Evolutionary conservation across 1,140 invertebrate genomes (phyloP), one percentile per base, ranked within the genome.

Genomic region (Piezodorus guildinii): DNA sequence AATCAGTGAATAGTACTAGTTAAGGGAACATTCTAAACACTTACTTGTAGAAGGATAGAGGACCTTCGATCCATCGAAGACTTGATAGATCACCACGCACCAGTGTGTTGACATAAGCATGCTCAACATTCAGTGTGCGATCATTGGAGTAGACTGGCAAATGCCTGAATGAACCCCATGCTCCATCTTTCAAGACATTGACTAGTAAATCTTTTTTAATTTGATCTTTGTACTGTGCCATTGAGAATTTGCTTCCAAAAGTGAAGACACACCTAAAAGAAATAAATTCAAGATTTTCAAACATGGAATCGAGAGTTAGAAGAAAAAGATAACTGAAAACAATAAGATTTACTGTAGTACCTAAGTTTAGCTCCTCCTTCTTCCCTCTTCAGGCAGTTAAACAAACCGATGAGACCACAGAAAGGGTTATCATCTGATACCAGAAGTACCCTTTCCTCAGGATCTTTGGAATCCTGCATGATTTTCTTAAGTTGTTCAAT

Each of bases 31-130:
- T 23, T 9, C 1, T 6, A 23, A 56, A 23, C 4, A 56, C 52
- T 21, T 56, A 56, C 52, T 56, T 56, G 52, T 56, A 56, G 23
- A 56, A 56, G 46, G 80, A 80, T 62, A 92, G 79, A 4, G 86
- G 86, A 59, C 88, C 87, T 77, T 97, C 91, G 67, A 98, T 88
- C 95, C 95, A 98, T 63, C 83, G 83, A 17, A 98, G 78, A 71
- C 90, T 95, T 2, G 92, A 86, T 39, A 98, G 78, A 75, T 98
- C 95, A 66, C 93, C 94, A 69, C 93, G 81, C 5, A 84, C 86
- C 52, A 94, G 71, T 3, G 92, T 85, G 74, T 98, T 97, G 12
- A 98, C 86, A 72, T 93, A 96, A 15, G 94, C 94, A 75, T 96
- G 89, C 69, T 91, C 85, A 51, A 77, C 74, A 67, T 83, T 81